Conservation (phyloP, 1,140 invertebrate species). For the Riptortus pedestris region DNA sequence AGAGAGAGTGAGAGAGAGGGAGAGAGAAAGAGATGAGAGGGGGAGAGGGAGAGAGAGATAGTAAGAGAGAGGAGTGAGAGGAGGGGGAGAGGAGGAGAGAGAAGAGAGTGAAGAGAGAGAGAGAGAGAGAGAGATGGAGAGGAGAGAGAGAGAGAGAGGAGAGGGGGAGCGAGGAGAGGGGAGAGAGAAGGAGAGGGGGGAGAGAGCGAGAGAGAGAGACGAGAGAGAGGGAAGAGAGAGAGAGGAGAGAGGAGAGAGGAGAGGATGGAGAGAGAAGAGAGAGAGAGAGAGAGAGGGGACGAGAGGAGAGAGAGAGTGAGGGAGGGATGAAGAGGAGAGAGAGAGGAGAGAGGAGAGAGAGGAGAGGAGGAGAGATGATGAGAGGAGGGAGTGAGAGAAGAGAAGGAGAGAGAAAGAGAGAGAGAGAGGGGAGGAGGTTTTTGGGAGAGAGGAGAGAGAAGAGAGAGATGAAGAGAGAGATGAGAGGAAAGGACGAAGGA, state of each 20-base stretch:
- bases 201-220: too few relatives aligned
- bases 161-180: neutral
- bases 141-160: neutral
- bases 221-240: neutral
- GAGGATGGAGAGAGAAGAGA: neutral
- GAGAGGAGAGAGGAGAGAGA: too few relatives aligned
- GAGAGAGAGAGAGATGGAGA: conserved; percentile 11
- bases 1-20: too few relatives aligned
- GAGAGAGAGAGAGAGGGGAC: neutral
- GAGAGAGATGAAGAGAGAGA: too few relatives aligned
- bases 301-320: conserved; percentile 8
- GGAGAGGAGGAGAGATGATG: neutral
- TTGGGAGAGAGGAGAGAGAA: too few relatives aligned
- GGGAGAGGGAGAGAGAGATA: too few relatives aligned
- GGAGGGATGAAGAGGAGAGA: neutral
- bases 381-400: too few relatives aligned
- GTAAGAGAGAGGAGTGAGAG: neutral
- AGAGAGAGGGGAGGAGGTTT: too few relatives aligned
- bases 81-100: conserved; percentile 5
- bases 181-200: conserved; percentile 5
- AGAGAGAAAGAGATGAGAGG: too few relatives aligned
- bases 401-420: too few relatives aligned
- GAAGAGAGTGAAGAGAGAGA: neutral
- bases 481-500: too few relatives aligned
- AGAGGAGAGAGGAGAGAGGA: neutral